These are phyloP conservation scores for Cosmopolites sordidus DNA, from an alignment of 2,888 invertebrate species.

Conservation along the genomic window DNA sequence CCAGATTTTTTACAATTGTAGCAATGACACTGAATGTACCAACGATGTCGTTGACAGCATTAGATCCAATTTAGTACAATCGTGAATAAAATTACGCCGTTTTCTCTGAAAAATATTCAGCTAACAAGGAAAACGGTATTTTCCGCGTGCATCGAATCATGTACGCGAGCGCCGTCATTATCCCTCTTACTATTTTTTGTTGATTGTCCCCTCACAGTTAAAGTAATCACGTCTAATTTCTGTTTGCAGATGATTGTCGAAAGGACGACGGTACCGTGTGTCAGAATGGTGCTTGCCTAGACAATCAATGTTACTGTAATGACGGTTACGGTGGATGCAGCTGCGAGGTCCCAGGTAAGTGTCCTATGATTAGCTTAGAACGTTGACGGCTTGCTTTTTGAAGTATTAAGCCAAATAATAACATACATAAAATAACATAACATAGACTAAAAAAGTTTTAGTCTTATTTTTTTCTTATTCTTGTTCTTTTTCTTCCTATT, in stretches of 20 bases:
- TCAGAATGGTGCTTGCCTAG: slow-evolving; percentile 89
- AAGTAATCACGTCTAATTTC: slow-evolving; percentile 22
- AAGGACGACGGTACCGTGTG: slow-evolving; percentile 86
- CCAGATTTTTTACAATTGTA: too few species aligned
- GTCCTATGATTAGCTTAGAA: slow-evolving; percentile 14
- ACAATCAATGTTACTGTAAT: slow-evolving; percentile 92
- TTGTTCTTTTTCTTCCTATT: too few species aligned
- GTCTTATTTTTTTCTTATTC: too few species aligned
- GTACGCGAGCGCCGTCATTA: neutral
- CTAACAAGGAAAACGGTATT: neutral
- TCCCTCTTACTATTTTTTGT: neutral
- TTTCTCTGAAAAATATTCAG: too few species aligned
- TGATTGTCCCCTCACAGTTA: slow-evolving; percentile 10
- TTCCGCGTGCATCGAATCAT: neutral
- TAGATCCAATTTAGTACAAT: too few species aligned
- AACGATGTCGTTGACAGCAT: neutral
- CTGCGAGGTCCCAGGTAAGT: slow-evolving; percentile 84
- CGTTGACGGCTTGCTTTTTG: neutral
- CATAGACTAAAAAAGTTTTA: too few species aligned
- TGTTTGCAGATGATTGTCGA: slow-evolving; percentile 81
- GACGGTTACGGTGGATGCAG: slow-evolving; percentile 93
- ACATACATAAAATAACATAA: too few species aligned
- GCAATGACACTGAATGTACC: neutral
- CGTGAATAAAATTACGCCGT: too few species aligned
- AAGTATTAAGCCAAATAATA: too few species aligned